phyloP scores from a whole-genome alignment of 1,140 invertebrate genomes.

The Rhagoletis pomonella region DNA sequence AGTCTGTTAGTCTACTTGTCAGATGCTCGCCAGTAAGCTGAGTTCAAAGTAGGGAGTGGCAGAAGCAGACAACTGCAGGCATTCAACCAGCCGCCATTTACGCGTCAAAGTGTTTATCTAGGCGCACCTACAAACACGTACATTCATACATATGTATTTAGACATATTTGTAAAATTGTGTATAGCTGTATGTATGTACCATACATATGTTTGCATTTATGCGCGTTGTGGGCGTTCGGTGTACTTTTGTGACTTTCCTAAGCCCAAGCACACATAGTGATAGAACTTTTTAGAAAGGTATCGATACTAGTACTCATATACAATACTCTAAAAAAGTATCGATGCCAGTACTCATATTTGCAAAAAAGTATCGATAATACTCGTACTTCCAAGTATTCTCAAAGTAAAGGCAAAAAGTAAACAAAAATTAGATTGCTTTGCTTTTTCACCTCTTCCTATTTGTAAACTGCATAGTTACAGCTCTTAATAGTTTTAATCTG shows the following conservation, averaged over 20 bases:
- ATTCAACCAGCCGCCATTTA: constrained; percentile 24
- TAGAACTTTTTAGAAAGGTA: too few species aligned
- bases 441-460: too few species aligned
- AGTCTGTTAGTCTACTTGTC: constrained; percentile 16
- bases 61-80: neutral
- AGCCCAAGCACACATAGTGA: neutral
- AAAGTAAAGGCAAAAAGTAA: too few species aligned
- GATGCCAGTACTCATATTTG: too few species aligned
- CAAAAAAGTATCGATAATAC: too few species aligned
- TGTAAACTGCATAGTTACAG: too few species aligned
- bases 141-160: neutral
- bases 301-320: too few species aligned
- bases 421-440: too few species aligned
- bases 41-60: neutral
- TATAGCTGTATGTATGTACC: neutral
- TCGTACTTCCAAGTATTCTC: too few species aligned
- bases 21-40: neutral
- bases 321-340: too few species aligned
- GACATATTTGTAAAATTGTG: neutral
- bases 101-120: constrained; percentile 39
- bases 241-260: constrained; percentile 45
- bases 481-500: too few species aligned
- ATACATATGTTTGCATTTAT: neutral
- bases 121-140: neutral
- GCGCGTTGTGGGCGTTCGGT: neutral